Conservation (phyloP, 1,140 invertebrate species). For the Trigoniulus corallinus region DNA sequence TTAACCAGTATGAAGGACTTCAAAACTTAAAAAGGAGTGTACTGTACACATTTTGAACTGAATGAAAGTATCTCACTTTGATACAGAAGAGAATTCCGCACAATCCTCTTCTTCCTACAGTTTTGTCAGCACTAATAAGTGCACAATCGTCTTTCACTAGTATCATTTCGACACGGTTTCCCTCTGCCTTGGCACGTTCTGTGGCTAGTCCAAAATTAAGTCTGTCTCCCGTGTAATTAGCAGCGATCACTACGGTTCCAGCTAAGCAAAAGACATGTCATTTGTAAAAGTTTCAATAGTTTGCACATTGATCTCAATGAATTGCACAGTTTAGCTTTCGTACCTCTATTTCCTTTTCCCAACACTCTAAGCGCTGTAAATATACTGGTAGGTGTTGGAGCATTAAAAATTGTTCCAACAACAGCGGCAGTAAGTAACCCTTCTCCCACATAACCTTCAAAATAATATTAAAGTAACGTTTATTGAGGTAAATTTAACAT, state of each 20-base stretch:
- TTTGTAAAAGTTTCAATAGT: too few species aligned
- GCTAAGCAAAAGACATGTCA: too few species aligned
- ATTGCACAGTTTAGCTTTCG: conserved; percentile 32
- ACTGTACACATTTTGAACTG: too few species aligned
- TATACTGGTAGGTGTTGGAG: conserved; percentile 51
- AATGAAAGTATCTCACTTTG: conserved; percentile 43
- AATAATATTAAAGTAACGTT: too few species aligned
- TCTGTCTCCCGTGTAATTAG: conserved; percentile 76
- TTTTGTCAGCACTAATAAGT: conserved; percentile 30
- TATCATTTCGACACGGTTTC: conserved; percentile 44
- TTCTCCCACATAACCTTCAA: conserved; percentile 54
- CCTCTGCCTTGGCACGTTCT: conserved; percentile 45
- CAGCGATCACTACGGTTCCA: conserved; percentile 53
- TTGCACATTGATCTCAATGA: neutral
- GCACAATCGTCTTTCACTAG: conserved; percentile 58
- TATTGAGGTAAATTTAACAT: too few species aligned
- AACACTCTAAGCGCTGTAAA: conserved; percentile 43
- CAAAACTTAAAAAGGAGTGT: too few species aligned
- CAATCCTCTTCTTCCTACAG: conserved; percentile 52
- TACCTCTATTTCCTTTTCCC: too few species aligned
- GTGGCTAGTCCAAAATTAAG: conserved; percentile 70
- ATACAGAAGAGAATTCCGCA: conserved; percentile 51
- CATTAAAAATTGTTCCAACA: conserved; percentile 57
- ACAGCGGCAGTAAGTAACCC: conserved; percentile 60
- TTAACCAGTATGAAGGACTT: too few species aligned